A percentile compares a stretch with the other conserved stretches of the same genome.
Evolutionary conservation across 2,113 vertebrate species (phyloP).

Genomic region (Nannospalax galili): DNA sequence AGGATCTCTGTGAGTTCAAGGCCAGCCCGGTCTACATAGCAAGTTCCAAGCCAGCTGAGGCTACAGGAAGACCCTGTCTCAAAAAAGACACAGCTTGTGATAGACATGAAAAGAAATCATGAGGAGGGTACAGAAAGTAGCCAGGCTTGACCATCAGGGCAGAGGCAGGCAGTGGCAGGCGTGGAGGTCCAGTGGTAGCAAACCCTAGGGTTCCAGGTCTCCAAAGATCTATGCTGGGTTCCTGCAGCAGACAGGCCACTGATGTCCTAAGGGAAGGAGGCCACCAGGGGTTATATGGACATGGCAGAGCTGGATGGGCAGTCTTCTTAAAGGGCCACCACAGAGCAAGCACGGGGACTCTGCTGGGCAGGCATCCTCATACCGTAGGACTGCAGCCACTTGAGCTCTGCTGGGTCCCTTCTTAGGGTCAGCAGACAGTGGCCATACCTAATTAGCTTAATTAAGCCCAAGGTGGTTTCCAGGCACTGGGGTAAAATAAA

Average conservation of each 20-base stretch:
- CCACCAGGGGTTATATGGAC: not conserved
- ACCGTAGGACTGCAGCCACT: not conserved
- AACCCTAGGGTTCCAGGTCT: not conserved
- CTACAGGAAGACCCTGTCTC: too few species aligned
- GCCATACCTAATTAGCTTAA: constrained; percentile 46
- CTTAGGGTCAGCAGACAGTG: not conserved
- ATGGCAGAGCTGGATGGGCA: not conserved
- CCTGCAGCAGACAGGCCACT: not conserved
- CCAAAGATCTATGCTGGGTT: not conserved
- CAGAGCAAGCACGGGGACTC: not conserved
- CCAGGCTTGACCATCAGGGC: fast-evolving
- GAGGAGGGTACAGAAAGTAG: fast-evolving
- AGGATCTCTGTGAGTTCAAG: too few species aligned
- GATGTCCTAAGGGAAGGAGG: fast-evolving
- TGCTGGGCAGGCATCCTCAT: not conserved
- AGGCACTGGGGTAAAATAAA: constrained; percentile 2
- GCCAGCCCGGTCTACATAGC: too few species aligned
- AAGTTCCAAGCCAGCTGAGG: too few species aligned
- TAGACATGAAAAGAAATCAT: fast-evolving
- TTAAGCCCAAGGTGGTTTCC: constrained; percentile 58
- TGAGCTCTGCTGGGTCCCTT: fast-evolving
- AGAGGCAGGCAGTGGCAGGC: fast-evolving
- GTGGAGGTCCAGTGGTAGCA: fast-evolving
- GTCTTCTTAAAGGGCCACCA: not conserved
- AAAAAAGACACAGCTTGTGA: too few species aligned